These are phyloP conservation scores for Hirtodrosophila confusa DNA, from an alignment of 2,888 invertebrate genomes.

Conservation along the genomic window DNA sequence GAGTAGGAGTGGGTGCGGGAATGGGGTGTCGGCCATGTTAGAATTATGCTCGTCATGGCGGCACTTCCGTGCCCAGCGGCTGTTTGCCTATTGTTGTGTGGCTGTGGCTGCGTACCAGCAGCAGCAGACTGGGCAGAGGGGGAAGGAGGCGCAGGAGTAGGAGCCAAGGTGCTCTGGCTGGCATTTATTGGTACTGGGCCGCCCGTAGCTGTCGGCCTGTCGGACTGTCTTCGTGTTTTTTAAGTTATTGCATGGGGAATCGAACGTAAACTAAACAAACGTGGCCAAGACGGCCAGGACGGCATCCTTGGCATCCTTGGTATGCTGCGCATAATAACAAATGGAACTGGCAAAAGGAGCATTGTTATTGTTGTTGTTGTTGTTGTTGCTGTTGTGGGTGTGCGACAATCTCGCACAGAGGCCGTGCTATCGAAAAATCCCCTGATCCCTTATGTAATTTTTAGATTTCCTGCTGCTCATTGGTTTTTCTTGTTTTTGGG, in stretches of 20 bases:
- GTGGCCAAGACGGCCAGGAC: constrained; percentile 42
- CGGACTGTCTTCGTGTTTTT: constrained; percentile 76
- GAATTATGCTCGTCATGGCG: constrained; percentile 82
- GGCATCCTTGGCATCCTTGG: constrained; percentile 30
- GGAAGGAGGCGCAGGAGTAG: not conserved
- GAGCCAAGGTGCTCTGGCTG: constrained; percentile 56
- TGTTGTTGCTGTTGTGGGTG: constrained; percentile 29
- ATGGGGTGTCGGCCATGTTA: constrained; percentile 66
- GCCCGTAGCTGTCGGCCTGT: constrained; percentile 45
- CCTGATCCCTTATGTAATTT: constrained; percentile 84
- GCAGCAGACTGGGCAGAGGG: not conserved
- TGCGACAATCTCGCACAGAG: constrained; percentile 55
- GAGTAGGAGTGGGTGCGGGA: constrained; percentile 23
- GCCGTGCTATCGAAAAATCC: constrained; percentile 69
- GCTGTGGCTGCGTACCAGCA: not conserved
- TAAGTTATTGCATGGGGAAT: constrained; percentile 83
- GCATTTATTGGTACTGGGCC: constrained; percentile 56
- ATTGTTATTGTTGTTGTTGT: constrained; percentile 28
- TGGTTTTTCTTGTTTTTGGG: constrained; percentile 30
- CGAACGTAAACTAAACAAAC: constrained; percentile 78
- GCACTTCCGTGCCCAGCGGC: constrained; percentile 70
- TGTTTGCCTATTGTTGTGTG: constrained; percentile 59
- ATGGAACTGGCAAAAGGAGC: constrained; percentile 55
- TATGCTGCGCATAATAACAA: constrained; percentile 67
- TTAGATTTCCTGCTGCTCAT: constrained; percentile 75